Conservation (phyloP, 1,140 invertebrate genomes). For the Geopemphigus sp. region DNA sequence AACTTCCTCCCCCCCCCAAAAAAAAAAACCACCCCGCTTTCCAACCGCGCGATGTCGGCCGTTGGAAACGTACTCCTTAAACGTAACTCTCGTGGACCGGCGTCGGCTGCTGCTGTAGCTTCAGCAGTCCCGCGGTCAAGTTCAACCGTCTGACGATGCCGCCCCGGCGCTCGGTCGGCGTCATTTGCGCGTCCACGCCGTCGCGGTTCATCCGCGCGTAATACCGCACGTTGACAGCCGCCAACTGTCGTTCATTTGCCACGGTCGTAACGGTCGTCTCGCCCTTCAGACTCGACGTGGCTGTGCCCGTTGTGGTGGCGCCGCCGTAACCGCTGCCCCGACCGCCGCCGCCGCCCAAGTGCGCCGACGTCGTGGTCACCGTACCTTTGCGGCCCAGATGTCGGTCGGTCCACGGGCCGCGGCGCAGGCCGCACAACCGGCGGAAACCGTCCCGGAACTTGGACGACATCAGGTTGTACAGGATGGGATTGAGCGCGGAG, state of each 20-base stretch:
- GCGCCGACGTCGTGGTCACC: conserved; percentile 50
- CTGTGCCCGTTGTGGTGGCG: background rate
- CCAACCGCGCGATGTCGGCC: too few relatives aligned
- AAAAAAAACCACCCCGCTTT: too few relatives aligned
- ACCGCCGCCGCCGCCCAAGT: conserved; percentile 24
- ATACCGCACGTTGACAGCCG: conserved; percentile 17
- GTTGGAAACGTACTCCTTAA: too few relatives aligned
- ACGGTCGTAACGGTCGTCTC: background rate
- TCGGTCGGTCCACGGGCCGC: conserved; percentile 30
- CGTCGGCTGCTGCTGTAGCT: background rate
- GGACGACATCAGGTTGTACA: conserved; percentile 82
- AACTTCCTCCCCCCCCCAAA: too few relatives aligned
- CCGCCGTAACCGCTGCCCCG: background rate
- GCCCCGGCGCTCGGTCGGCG: too few relatives aligned
- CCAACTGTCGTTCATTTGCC: too few relatives aligned
- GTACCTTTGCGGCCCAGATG: conserved; percentile 49
- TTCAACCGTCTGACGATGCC: conserved; percentile 26
- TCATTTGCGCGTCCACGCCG: conserved; percentile 23
- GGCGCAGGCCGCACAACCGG: conserved; percentile 60
- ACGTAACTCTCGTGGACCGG: conserved; percentile 42
- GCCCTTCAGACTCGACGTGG: background rate
- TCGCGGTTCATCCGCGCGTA: conserved; percentile 40
- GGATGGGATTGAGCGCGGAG: conserved; percentile 77
- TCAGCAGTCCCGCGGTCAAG: background rate
- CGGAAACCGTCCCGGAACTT: conserved; percentile 78